Percentiles rank a stretch among this genome's conserved stretches.
These are phyloP conservation scores for Triplophysa siluroides DNA, from an alignment of 2,113 vertebrate genomes.

Conservation along the genomic window DNA sequence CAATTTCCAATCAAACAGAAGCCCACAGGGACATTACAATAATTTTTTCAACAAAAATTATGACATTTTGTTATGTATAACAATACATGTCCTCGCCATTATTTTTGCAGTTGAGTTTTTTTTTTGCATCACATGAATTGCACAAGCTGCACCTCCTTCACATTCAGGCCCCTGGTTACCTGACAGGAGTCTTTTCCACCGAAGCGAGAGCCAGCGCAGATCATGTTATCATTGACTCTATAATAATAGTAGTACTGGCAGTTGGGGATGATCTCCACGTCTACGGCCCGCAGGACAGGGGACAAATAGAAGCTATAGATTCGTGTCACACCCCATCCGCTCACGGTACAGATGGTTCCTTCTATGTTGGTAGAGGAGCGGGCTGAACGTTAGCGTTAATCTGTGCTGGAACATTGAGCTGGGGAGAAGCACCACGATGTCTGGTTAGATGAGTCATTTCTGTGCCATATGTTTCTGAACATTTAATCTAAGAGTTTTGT, in stretches of 20 bases:
- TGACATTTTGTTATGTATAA: too few species aligned
- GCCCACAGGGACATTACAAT: too few species aligned
- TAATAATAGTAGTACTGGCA: constrained; percentile 66
- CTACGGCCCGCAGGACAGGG: constrained; percentile 67
- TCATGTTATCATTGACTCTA: constrained; percentile 68
- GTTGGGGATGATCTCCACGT: constrained; percentile 55
- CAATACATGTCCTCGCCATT: too few species aligned
- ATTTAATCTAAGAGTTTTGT: too few species aligned
- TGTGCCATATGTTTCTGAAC: not conserved
- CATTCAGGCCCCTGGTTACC: constrained; percentile 56
- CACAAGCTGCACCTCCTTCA: not conserved
- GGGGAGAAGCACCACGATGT: constrained; percentile 41
- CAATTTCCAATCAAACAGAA: too few species aligned
- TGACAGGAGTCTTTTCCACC: constrained; percentile 80
- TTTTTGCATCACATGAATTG: too few species aligned
- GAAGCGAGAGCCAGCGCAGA: constrained; percentile 69
- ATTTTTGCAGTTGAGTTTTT: too few species aligned
- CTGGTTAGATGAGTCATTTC: not conserved
- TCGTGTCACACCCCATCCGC: constrained; percentile 74
- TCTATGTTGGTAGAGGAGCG: constrained; percentile 39
- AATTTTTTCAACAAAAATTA: too few species aligned
- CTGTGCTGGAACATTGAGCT: constrained; percentile 67
- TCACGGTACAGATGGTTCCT: constrained; percentile 67
- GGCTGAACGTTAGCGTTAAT: constrained; percentile 67
- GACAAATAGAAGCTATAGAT: constrained; percentile 66